phyloP scores from a whole-genome alignment of 2,797 vertebrate genomes.

The Semaprochilodus insignis region DNA sequence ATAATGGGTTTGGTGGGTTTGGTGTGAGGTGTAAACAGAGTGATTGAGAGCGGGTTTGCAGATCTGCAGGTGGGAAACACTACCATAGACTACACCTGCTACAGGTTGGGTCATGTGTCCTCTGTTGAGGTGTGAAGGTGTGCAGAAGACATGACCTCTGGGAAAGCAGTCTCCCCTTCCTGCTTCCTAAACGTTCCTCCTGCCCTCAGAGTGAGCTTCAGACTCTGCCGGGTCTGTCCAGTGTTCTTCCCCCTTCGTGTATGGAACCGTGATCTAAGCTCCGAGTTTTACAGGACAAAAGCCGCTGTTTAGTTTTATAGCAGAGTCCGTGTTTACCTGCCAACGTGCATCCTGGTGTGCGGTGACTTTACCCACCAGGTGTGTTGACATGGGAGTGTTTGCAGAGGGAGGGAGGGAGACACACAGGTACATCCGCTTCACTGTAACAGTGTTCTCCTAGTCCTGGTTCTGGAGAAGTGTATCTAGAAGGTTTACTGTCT shows the following conservation, averaged over 20 bases:
- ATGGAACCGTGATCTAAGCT: not conserved
- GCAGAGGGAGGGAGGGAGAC: conserved; percentile 36
- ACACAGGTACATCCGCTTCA: not conserved
- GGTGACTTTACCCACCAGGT: conserved; percentile 7
- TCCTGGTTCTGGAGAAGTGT: not conserved
- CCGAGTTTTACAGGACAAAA: not conserved
- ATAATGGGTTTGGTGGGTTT: too few relatives aligned
- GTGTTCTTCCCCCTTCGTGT: not conserved
- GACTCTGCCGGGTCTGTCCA: not conserved
- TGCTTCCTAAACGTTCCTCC: too few relatives aligned
- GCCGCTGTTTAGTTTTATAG: conserved; percentile 10
- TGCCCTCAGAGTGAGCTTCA: not conserved
- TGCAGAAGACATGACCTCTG: not conserved
- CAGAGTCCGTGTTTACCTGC: conserved; percentile 40
- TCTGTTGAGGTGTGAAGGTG: not conserved
- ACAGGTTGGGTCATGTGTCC: not conserved
- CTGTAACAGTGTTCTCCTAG: not conserved
- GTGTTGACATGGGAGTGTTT: conserved; percentile 49
- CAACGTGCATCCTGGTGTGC: conserved; percentile 45
- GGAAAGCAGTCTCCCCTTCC: too few relatives aligned
- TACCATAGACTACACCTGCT: not conserved
- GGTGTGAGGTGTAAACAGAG: too few relatives aligned
- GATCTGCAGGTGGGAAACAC: not conserved
- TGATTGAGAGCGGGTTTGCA: not conserved
- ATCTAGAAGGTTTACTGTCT: too few relatives aligned